Percentiles rank a stretch among this genome's conserved stretches.
phyloP scores from a whole-genome alignment of 2,797 vertebrate species.

The Myripristis murdjan region DNA sequence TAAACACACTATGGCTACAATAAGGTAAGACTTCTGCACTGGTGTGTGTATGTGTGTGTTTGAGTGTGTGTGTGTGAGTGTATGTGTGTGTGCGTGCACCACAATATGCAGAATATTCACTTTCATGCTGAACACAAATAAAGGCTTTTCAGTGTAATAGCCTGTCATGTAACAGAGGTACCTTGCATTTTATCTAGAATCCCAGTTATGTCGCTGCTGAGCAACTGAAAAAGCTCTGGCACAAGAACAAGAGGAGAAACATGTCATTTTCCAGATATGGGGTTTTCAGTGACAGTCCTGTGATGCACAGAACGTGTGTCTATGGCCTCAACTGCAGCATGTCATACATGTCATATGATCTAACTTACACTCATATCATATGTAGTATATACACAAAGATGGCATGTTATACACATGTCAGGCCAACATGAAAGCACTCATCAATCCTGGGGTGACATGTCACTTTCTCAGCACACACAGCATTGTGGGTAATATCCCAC shows the following conservation, averaged over 20 bases:
- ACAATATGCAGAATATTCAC: conserved; percentile 53
- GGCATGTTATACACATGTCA: not conserved
- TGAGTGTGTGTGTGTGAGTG: conserved; percentile 12
- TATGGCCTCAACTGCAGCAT: conserved; percentile 18
- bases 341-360: conserved; percentile 33
- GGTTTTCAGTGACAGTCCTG: conserved; percentile 26
- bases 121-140: conserved; percentile 60
- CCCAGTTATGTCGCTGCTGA: conserved; percentile 39
- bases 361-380: conserved; percentile 9
- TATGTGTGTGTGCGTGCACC: conserved; percentile 19
- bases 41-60: conserved; percentile 5
- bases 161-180: conserved; percentile 62
- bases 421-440: conserved; percentile 7
- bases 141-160: conserved; percentile 59
- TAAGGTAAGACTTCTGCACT: conserved; percentile 25
- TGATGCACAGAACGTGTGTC: not conserved
- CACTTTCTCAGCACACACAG: conserved; percentile 10
- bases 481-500: not conserved
- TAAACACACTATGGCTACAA: conserved; percentile 37
- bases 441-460: conserved; percentile 20
- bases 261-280: conserved; percentile 27
- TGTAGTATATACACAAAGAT: not conserved
- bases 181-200: conserved; percentile 60
- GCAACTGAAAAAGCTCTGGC: conserved; percentile 49
- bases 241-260: conserved; percentile 29